These are phyloP conservation scores for Melanotaenia parkinsoni DNA, from an alignment of 2,797 vertebrate genomes.

Conservation along the genomic window DNA sequence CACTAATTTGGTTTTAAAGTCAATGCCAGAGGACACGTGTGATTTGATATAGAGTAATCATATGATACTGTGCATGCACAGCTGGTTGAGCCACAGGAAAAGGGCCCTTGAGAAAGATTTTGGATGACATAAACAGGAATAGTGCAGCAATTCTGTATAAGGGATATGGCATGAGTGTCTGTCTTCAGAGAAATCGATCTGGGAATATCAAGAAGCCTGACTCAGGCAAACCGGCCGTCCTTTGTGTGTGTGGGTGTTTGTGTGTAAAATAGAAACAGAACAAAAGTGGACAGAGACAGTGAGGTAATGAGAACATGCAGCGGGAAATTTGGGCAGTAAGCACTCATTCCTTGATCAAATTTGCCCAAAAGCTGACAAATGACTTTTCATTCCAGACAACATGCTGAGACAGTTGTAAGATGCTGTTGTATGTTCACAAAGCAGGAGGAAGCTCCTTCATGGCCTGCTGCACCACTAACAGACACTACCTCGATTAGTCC, in stretches of 20 bases:
- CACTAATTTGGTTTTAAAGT: conserved; percentile 33
- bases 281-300: conserved; percentile 18
- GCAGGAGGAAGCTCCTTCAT: conserved; percentile 21
- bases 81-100: conserved; percentile 47
- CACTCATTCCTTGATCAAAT: conserved; percentile 18
- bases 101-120: conserved; percentile 67
- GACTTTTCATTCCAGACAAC: conserved; percentile 27
- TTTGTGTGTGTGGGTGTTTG: conserved; percentile 32
- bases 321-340: conserved; percentile 33
- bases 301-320: conserved; percentile 21
- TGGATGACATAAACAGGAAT: conserved; percentile 69
- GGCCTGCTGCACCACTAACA: conserved; percentile 39
- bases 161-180: conserved; percentile 66
- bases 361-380: conserved; percentile 27
- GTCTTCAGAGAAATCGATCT: conserved; percentile 73
- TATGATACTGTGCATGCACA: conserved; percentile 57
- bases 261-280: conserved; percentile 18
- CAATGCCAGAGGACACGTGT: conserved; percentile 53
- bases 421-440: background rate
- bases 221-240: conserved; percentile 68
- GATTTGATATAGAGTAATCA: conserved; percentile 61
- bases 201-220: conserved; percentile 77
- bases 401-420: conserved; percentile 9
- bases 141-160: conserved; percentile 54
- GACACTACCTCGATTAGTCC: conserved; percentile 63